Evolutionary conservation across 2,113 vertebrate genomes (phyloP).

Genomic region (Neotoma lepida): DNA sequence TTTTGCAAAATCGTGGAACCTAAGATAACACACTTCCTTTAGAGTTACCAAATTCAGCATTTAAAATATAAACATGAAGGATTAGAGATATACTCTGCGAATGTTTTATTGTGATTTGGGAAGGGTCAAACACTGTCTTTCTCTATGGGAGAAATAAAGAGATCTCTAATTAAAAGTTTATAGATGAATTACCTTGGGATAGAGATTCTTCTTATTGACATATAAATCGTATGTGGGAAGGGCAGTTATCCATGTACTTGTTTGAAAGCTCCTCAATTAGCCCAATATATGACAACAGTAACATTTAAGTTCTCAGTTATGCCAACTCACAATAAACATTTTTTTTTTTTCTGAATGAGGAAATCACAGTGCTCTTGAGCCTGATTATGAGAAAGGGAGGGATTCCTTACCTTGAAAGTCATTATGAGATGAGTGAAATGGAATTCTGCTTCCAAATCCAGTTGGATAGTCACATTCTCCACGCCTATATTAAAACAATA

Average conservation of each 20-base stretch:
- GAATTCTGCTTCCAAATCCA: slow-evolving; percentile 98
- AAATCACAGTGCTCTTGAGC: neutral
- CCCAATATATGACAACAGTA: slow-evolving; percentile 21
- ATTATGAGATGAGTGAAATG: slow-evolving; percentile 99
- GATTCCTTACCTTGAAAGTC: slow-evolving; percentile 96
- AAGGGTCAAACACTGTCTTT: slow-evolving; percentile 50
- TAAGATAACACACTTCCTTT: slow-evolving; percentile 50
- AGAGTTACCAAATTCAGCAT: slow-evolving; percentile 59
- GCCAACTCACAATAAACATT: neutral
- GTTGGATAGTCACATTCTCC: slow-evolving; percentile 96
- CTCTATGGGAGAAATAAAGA: slow-evolving; percentile 50
- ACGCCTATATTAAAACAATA: slow-evolving; percentile 84
- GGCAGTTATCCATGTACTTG: neutral
- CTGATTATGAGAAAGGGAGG: slow-evolving; percentile 30
- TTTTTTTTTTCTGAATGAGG: neutral
- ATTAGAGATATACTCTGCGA: slow-evolving; percentile 52
- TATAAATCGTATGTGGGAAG: slow-evolving; percentile 22
- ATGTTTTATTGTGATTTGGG: slow-evolving; percentile 66
- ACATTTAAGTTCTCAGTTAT: slow-evolving; percentile 38
- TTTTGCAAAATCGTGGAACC: slow-evolving; percentile 65
- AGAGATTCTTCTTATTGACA: neutral
- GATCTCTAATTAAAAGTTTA: slow-evolving; percentile 66
- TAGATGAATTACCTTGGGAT: slow-evolving; percentile 42
- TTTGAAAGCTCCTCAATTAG: slow-evolving; percentile 15
- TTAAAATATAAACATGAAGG: slow-evolving; percentile 46